phyloP scores from a whole-genome alignment of 2,888 invertebrate species.

The Perizoma affinitatum region DNA sequence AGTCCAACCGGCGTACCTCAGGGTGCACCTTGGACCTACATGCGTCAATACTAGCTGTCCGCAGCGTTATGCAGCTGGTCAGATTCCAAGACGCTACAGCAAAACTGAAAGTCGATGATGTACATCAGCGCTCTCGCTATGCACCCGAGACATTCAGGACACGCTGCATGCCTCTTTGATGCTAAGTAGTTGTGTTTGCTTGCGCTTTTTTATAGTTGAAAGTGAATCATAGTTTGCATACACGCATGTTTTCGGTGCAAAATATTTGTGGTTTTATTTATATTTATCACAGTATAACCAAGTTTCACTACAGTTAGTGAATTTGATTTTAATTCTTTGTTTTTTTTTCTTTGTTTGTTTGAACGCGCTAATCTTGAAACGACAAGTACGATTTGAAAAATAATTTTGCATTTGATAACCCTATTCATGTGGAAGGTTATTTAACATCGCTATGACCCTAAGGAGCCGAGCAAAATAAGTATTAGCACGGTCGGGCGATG shows the following conservation, averaged over 20 bases:
- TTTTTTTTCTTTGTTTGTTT: too few relatives aligned
- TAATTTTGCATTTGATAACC: too few relatives aligned
- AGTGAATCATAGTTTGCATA: conserved; percentile 40
- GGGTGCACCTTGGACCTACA: conserved; percentile 15
- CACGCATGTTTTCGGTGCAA: conserved; percentile 33
- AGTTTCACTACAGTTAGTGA: background rate
- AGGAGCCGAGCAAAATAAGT: too few relatives aligned
- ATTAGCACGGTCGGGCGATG: too few relatives aligned
- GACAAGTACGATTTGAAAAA: too few relatives aligned
- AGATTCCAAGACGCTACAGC: conserved; percentile 77
- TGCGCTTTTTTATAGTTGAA: conserved; percentile 32
- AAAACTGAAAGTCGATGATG: conserved; percentile 61
- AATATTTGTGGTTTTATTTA: conserved; percentile 20
- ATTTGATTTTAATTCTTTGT: too few relatives aligned
- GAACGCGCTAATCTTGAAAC: too few relatives aligned
- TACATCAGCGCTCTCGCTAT: conserved; percentile 50
- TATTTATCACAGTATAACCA: conserved; percentile 14
- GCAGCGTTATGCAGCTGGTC: conserved; percentile 59
- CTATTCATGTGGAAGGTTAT: too few relatives aligned
- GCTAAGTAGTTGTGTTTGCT: conserved; percentile 27
- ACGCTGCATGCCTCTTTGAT: conserved; percentile 39
- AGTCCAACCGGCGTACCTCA: conserved; percentile 9
- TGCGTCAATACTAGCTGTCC: conserved; percentile 77
- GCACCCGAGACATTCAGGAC: conserved; percentile 64
- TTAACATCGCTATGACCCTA: too few relatives aligned